Evolutionary conservation across 1,140 invertebrate species (phyloP).

Genomic region (Drosophila pallidifrons): DNA sequence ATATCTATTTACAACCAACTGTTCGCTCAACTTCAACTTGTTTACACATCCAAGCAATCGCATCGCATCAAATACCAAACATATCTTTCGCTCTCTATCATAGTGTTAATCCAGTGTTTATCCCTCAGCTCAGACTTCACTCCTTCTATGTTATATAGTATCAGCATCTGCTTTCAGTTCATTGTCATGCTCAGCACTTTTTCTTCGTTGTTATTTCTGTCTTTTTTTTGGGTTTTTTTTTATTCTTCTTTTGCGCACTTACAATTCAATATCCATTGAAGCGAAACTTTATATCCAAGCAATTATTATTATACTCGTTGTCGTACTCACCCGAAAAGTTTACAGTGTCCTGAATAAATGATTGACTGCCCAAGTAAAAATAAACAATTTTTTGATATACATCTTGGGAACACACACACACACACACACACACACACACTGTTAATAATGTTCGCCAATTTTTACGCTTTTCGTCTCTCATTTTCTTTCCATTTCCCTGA

Average conservation of each 20-base stretch:
- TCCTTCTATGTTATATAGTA: constrained; percentile 4
- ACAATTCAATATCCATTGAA: constrained; percentile 37
- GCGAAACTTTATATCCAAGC: constrained; percentile 30
- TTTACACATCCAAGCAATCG: constrained; percentile 13
- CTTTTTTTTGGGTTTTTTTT: too few relatives aligned
- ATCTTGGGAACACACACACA: constrained; percentile 24
- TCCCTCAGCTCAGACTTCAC: background rate
- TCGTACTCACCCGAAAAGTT: constrained; percentile 21
- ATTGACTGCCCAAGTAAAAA: constrained; percentile 38
- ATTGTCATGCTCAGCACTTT: constrained; percentile 16
- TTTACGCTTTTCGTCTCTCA: constrained; percentile 16
- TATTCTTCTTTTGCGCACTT: background rate
- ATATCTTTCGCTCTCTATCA: background rate
- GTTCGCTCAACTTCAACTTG: constrained; percentile 14
- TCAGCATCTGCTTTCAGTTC: constrained; percentile 13
- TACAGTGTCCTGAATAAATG: constrained; percentile 44
- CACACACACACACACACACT: background rate
- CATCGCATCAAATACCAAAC: constrained; percentile 3
- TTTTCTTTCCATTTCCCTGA: background rate
- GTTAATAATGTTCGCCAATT: constrained; percentile 34
- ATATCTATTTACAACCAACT: constrained; percentile 28
- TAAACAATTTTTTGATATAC: constrained; percentile 45
- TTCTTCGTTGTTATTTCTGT: background rate
- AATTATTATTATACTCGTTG: constrained; percentile 42
- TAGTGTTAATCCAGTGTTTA: constrained; percentile 30